Percentiles rank a stretch among this genome's conserved stretches.
Conservation (phyloP, 2,888 invertebrate species). For the Oscheius sp. region DNA sequence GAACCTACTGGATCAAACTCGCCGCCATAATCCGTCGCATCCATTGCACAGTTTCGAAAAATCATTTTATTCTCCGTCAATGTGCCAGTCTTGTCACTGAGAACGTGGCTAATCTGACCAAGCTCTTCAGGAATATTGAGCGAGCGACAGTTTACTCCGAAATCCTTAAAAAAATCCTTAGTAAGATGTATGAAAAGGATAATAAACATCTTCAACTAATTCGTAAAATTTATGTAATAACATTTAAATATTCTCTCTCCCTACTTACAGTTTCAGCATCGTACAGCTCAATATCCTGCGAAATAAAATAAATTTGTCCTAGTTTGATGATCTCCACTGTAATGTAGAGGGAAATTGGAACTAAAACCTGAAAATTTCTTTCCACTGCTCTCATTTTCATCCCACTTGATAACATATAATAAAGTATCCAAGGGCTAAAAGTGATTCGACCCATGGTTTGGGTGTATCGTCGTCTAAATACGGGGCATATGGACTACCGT, state of each 20-base stretch:
- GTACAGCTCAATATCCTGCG: constrained; percentile 86
- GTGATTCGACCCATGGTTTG: constrained; percentile 40
- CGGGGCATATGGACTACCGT: neutral
- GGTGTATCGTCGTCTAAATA: constrained; percentile 25
- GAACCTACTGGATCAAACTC: constrained; percentile 30
- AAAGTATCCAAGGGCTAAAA: constrained; percentile 48
- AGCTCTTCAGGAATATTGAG: constrained; percentile 89
- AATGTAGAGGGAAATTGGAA: constrained; percentile 93
- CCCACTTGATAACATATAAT: constrained; percentile 58
- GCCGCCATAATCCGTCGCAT: constrained; percentile 45
- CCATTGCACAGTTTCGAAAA: constrained; percentile 81
- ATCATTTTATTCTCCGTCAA: constrained; percentile 97
- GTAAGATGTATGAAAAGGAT: neutral
- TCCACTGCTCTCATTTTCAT: neutral
- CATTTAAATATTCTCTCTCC: no score
- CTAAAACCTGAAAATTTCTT: constrained; percentile 81
- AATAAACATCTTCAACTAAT: neutral
- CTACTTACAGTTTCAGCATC: constrained; percentile 75
- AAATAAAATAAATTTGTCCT: constrained; percentile 92
- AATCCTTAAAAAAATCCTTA: constrained; percentile 75
- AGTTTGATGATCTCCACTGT: constrained; percentile 95
- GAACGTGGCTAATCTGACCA: constrained; percentile 59
- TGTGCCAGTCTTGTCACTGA: constrained; percentile 75
- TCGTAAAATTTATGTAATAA: neutral
- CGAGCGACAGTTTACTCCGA: constrained; percentile 80